Conservation (phyloP, 2,797 vertebrate genomes). For the Periophthalmus magnuspinnatus region DNA sequence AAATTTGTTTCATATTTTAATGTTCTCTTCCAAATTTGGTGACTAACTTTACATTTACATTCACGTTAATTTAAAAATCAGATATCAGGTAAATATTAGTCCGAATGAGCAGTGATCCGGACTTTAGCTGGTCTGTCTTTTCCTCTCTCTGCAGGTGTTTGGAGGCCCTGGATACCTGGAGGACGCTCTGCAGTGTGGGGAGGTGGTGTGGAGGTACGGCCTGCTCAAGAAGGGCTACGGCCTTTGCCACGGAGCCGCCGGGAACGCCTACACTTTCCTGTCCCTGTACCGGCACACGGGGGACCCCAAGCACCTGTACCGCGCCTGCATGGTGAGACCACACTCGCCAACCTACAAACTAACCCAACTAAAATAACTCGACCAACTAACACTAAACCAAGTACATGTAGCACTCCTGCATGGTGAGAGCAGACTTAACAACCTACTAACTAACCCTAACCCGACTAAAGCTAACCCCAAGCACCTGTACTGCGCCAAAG, state of each 20-base stretch:
- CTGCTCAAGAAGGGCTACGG: slow-evolving; percentile 94
- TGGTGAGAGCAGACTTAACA: no score
- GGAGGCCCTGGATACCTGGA: slow-evolving; percentile 84
- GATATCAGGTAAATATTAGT: neutral
- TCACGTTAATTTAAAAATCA: no score
- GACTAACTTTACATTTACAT: no score
- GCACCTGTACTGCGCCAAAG: no score
- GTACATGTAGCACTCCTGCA: no score
- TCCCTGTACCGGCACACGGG: slow-evolving; percentile 87
- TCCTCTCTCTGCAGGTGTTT: slow-evolving; percentile 76
- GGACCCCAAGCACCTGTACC: slow-evolving; percentile 87
- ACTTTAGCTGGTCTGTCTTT: neutral
- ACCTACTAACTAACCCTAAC: no score
- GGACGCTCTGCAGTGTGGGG: slow-evolving; percentile 85
- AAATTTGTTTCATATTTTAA: no score
- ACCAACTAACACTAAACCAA: no score
- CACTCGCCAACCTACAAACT: neutral
- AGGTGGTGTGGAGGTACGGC: slow-evolving; percentile 89
- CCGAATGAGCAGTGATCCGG: neutral
- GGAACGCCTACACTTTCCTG: slow-evolving; percentile 92
- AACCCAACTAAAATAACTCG: no score
- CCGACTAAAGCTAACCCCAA: no score
- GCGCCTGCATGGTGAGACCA: slow-evolving; percentile 89
- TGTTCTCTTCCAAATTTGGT: no score
- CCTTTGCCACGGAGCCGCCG: slow-evolving; percentile 90